A percentile compares a stretch with the other conserved stretches of the same genome.
phyloP scores from a whole-genome alignment of 2,888 invertebrate genomes.

The Catocala fraxini region DNA sequence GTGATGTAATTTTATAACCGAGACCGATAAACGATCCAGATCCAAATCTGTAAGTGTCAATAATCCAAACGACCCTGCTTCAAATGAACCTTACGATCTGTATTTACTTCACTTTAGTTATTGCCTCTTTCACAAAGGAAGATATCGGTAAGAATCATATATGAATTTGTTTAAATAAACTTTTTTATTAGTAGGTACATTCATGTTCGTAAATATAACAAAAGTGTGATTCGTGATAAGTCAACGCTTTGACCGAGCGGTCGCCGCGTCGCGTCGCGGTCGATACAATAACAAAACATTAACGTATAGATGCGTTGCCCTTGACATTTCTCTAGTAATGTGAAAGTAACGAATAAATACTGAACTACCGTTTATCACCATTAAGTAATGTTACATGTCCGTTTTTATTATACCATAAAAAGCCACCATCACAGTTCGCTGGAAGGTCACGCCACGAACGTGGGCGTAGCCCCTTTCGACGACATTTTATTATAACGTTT shows the following conservation, averaged over 20 bases:
- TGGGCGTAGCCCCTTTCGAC: conserved; percentile 32
- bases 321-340: conserved; percentile 51
- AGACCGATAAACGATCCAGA: too few species aligned
- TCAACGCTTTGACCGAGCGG: background rate
- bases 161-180: too few species aligned
- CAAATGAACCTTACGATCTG: too few species aligned
- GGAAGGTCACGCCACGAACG: conserved; percentile 29
- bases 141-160: too few species aligned
- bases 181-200: too few species aligned
- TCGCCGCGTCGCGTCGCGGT: background rate
- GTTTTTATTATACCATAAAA: conserved; percentile 57
- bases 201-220: too few species aligned
- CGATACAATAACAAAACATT: conserved; percentile 13
- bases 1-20: background rate
- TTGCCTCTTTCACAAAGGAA: too few species aligned
- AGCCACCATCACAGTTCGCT: conserved; percentile 38
- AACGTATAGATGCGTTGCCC: conserved; percentile 35
- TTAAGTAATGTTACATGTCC: conserved; percentile 62
- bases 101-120: too few species aligned
- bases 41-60: too few species aligned
- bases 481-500: conserved; percentile 1
- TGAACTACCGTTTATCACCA: conserved; percentile 55
- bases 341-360: conserved; percentile 59
- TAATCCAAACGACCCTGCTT: too few species aligned
- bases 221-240: too few species aligned